Evolutionary conservation across 2,113 vertebrate species (phyloP).

Genomic region (Xiphophorus maculatus): DNA sequence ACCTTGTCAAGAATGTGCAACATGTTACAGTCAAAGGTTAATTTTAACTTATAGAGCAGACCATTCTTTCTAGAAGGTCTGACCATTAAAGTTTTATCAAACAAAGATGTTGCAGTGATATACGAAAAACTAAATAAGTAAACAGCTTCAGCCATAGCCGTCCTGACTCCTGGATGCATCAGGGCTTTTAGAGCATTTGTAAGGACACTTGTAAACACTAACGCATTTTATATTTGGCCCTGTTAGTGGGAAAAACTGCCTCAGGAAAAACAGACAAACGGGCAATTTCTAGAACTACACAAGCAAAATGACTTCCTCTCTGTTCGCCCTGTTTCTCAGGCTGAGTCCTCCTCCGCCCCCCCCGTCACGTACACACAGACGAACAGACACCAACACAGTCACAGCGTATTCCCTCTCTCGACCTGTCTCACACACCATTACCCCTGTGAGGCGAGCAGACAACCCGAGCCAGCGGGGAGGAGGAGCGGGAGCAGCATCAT

Average conservation of each 20-base stretch:
- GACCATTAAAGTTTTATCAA: neutral
- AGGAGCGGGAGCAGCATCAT: conserved; percentile 55
- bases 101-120: neutral
- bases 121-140: neutral
- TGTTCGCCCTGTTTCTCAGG: conserved; percentile 19
- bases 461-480: conserved; percentile 54
- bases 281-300: conserved; percentile 26
- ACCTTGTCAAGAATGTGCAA: neutral
- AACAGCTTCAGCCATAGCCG: neutral
- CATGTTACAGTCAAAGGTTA: neutral
- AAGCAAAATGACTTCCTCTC: conserved; percentile 22
- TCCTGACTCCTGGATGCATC: neutral
- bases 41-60: neutral
- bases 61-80: neutral
- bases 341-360: conserved; percentile 14
- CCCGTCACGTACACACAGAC: conserved; percentile 26
- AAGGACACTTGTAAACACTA: conserved; percentile 1
- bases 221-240: neutral
- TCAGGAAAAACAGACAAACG: conserved; percentile 9
- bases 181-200: neutral
- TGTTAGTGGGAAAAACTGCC: neutral
- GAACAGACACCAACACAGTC: conserved; percentile 31
- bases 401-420: conserved; percentile 50
- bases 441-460: conserved; percentile 74
- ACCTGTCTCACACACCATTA: conserved; percentile 78